Percentiles rank a stretch among this genome's conserved stretches.
These are phyloP conservation scores for Acropora tenuis DNA, from an alignment of 64 coral and sea anemone genomes.

Conservation along the genomic window DNA sequence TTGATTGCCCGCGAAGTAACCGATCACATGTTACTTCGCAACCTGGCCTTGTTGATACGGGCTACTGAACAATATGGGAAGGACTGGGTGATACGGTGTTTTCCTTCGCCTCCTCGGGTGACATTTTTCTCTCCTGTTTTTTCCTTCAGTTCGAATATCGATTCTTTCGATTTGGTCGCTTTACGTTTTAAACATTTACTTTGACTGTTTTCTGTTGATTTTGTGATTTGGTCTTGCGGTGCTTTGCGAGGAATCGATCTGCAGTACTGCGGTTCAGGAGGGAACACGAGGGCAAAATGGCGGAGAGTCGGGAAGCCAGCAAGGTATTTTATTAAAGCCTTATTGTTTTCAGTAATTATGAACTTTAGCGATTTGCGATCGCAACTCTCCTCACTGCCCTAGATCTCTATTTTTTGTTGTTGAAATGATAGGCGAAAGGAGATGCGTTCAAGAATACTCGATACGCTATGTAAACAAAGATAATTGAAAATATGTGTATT, in stretches of 20 bases:
- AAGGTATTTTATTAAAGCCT: not conserved
- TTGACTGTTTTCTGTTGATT: not conserved
- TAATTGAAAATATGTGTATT: too few species aligned
- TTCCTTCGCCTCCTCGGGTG: slow-evolving; percentile 31
- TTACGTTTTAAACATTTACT: not conserved
- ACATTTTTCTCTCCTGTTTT: not conserved
- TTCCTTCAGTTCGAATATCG: not conserved
- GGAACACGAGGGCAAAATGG: slow-evolving; percentile 27
- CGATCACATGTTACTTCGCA: slow-evolving; percentile 31
- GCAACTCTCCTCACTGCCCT: too few species aligned
- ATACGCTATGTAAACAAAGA: not conserved
- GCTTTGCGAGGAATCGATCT: not conserved
- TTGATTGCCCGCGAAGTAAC: slow-evolving; percentile 4
- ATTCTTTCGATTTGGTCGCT: not conserved
- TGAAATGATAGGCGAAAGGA: not conserved
- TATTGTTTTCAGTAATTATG: slow-evolving; percentile 11
- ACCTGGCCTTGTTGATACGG: slow-evolving; percentile 34
- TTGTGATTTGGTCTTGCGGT: not conserved
- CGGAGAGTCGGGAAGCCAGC: not conserved
- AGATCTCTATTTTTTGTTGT: not conserved
- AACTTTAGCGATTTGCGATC: not conserved
- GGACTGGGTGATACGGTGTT: not conserved
- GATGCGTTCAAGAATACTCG: not conserved
- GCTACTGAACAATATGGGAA: slow-evolving; percentile 22
- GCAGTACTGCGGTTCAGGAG: slow-evolving; percentile 11